Evolutionary conservation across 1,140 invertebrate genomes (phyloP).

Genomic region (Coptotermes formosanus): DNA sequence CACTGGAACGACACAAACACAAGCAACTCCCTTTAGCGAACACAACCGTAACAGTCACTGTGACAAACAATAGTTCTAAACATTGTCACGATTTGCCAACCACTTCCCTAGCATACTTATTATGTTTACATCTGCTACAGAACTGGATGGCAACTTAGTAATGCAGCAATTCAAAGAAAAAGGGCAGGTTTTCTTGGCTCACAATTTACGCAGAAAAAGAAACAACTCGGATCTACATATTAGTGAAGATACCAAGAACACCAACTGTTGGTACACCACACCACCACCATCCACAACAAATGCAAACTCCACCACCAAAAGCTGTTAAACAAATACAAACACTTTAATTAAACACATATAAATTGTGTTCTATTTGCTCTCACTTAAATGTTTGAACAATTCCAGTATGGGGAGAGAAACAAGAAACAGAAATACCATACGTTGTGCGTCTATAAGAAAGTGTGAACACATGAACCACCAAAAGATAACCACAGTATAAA

Average conservation of each 20-base stretch:
- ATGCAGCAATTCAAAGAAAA: slow-evolving; percentile 1
- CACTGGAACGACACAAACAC: slow-evolving; percentile 65
- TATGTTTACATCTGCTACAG: background rate
- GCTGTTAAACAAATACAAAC: background rate
- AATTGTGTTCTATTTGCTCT: background rate
- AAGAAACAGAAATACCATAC: background rate
- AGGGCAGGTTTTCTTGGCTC: background rate
- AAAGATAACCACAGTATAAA: background rate
- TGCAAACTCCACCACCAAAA: background rate
- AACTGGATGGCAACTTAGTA: background rate
- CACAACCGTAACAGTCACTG: slow-evolving; percentile 33
- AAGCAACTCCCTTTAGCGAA: slow-evolving; percentile 38
- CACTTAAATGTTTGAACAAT: background rate
- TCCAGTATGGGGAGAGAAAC: background rate
- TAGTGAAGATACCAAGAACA: background rate
- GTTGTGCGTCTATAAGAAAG: background rate
- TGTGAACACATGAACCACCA: background rate
- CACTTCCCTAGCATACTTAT: background rate
- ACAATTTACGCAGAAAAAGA: background rate
- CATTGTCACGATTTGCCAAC: background rate
- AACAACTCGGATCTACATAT: background rate
- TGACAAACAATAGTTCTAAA: background rate
- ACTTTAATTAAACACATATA: background rate
- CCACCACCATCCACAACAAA: background rate
- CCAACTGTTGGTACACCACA: background rate